Evolutionary conservation across 2,888 invertebrate genomes (phyloP), one percentile per base, ranked within the genome.

Genomic region (Apodemia hepburni): DNA sequence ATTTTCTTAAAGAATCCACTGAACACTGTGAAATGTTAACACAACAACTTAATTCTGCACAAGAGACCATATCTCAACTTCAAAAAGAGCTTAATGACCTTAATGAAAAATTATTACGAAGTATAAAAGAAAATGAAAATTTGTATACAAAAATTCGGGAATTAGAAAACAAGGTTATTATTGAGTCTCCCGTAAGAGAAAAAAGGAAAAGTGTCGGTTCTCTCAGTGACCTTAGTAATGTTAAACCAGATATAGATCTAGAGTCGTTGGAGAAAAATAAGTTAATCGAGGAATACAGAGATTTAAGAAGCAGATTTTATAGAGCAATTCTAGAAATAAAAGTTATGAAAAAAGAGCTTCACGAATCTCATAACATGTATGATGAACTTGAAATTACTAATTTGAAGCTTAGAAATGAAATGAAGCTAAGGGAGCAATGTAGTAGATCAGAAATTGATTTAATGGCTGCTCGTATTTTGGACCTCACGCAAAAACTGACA

Each of bases 321-420:
- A 96, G 96, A 78, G 97, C 97, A 0, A 95, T 97, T 18, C 93
- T 95, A 70, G 97, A 97, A 87, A 97, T 97, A 61, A 93, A 95
- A 74, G 95, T 95, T 1, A 95, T 97, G 94, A 96, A 97, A 73
- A 93, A 95, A 57, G 96, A 97, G 76, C 87, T 97, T 1, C 93
- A 95, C 33, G 96, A 96, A 70, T 95, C 96, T 2, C 95, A 97
- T 76, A 94, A 94, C 64, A 94, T 95, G 80, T 96, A 95, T 71
- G 97, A 97, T 75, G 95, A 95, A 72, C 84, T 97, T 47, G 97
- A 97, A 78, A 87, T 97, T 62, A 94, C 95, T n/a, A 95, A 96
- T 73, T 93, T 95, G 70, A 95, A 95, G 62, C 87, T 96, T 60
- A 93, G 94, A 67, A 95, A 96, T 74, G 96, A 96, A 75, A 91